Percentiles rank a stretch among this genome's conserved stretches.
Evolutionary conservation across 1,140 invertebrate species (phyloP).

Genomic region (Delia radicum): DNA sequence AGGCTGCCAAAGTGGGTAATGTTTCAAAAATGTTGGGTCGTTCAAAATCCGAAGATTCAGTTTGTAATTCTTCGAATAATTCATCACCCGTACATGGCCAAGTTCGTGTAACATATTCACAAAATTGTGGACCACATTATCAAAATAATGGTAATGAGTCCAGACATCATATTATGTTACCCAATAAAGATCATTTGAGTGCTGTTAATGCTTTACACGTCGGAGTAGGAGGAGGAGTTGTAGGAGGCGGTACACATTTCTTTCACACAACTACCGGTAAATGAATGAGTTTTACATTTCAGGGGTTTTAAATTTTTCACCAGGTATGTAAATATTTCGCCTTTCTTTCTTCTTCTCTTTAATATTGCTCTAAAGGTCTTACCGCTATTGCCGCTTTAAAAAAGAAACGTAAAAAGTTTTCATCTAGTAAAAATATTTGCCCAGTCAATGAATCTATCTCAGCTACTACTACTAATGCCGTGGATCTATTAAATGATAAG

Average conservation of each 20-base stretch:
- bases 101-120: conserved; percentile 46
- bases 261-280: conserved; percentile 49
- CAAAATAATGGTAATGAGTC: conserved; percentile 15
- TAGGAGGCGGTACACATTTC: conserved; percentile 41
- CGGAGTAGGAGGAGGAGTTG: neutral
- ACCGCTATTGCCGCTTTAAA: conserved; percentile 69
- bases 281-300: neutral
- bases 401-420: conserved; percentile 78
- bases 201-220: conserved; percentile 4
- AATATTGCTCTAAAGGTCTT: conserved; percentile 43
- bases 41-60: conserved; percentile 78
- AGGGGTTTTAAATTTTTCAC: conserved; percentile 1
- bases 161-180: conserved; percentile 11
- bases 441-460: conserved; percentile 56
- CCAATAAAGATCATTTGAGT: neutral
- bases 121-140: conserved; percentile 41
- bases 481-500: conserved; percentile 31
- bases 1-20: conserved; percentile 77
- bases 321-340: neutral
- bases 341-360: neutral
- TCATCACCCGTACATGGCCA: conserved; percentile 46
- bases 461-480: conserved; percentile 40
- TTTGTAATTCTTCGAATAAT: conserved; percentile 65
- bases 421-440: conserved; percentile 69
- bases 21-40: conserved; percentile 75